Evolutionary conservation across 2,888 invertebrate species (phyloP).

Genomic region (Dendrolimus pini): DNA sequence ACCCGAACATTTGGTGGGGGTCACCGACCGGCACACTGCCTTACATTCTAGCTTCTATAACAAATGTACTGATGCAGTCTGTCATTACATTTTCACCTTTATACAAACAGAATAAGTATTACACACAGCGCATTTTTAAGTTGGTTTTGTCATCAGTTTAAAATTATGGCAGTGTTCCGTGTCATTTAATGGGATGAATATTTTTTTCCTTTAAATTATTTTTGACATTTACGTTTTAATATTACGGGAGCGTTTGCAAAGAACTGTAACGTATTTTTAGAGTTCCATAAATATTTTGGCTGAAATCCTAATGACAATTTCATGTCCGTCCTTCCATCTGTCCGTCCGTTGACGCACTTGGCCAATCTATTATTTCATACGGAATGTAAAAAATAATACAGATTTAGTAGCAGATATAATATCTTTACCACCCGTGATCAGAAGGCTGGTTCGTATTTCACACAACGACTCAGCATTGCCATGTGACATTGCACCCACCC

Average conservation of each 20-base stretch:
- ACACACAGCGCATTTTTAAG: not conserved
- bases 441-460: too few species aligned
- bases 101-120: slow-evolving; percentile 4
- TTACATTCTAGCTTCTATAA: slow-evolving; percentile 40
- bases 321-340: too few species aligned
- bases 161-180: slow-evolving; percentile 12
- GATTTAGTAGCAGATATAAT: too few species aligned
- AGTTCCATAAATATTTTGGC: too few species aligned
- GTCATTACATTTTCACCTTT: slow-evolving; percentile 17
- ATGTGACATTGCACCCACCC: too few species aligned
- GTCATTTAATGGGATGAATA: slow-evolving; percentile 5
- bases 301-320: too few species aligned
- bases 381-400: too few species aligned
- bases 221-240: not conserved
- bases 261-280: not conserved
- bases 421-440: too few species aligned
- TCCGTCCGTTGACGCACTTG: too few species aligned
- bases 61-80: not conserved
- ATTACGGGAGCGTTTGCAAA: not conserved
- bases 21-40: slow-evolving; percentile 67
- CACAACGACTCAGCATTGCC: too few species aligned
- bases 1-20: slow-evolving; percentile 47
- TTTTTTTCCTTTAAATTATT: not conserved
- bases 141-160: slow-evolving; percentile 1
- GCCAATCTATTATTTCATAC: too few species aligned